Percentiles rank a stretch among this genome's conserved stretches.
Conservation (phyloP, 1,140 invertebrate genomes). For the Euschistus heros region DNA sequence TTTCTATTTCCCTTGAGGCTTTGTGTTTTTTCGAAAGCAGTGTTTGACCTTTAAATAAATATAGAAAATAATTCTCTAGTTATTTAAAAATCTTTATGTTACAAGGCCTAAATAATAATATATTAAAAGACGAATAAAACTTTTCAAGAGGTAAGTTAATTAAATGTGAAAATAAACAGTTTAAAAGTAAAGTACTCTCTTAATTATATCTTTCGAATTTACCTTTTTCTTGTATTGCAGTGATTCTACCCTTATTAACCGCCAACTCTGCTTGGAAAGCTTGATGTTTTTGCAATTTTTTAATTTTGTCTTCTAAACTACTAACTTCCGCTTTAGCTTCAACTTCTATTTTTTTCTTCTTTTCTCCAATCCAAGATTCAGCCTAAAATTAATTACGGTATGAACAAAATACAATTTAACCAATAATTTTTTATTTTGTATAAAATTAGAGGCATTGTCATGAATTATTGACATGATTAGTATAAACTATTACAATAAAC, state of each 20-base stretch:
- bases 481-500: background rate
- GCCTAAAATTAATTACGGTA: conserved; percentile 38
- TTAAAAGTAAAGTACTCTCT: too few relatives aligned
- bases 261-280: conserved; percentile 91
- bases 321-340: conserved; percentile 61
- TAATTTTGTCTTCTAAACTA: conserved; percentile 78
- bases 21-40: conserved; percentile 54
- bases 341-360: conserved; percentile 74
- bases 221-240: conserved; percentile 62
- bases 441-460: background rate
- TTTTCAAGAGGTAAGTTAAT: too few relatives aligned
- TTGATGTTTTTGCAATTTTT: conserved; percentile 95
- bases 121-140: too few relatives aligned
- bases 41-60: conserved; percentile 42
- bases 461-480: background rate
- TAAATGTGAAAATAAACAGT: too few relatives aligned
- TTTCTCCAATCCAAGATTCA: conserved; percentile 87
- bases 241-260: conserved; percentile 77
- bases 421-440: background rate
- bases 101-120: too few relatives aligned
- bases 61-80: background rate
- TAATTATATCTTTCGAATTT: conserved; percentile 10
- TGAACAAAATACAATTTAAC: background rate
- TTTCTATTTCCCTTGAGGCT: conserved; percentile 61
- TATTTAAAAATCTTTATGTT: too few relatives aligned